Evolutionary conservation across 2,797 vertebrate genomes (phyloP).

Genomic region (Crossoptilon crossoptilon): DNA sequence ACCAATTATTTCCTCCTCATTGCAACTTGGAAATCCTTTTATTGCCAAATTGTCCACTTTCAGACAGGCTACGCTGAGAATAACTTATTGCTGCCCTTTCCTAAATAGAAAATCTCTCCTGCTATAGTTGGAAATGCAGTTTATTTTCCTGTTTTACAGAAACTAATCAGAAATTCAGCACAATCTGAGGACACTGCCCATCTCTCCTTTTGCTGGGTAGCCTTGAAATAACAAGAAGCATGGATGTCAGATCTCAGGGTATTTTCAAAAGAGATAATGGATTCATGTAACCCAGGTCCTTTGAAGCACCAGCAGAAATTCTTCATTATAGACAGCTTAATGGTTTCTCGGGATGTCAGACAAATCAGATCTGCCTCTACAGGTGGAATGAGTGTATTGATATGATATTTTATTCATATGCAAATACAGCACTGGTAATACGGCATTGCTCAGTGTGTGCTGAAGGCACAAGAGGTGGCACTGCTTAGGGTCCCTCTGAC

Average conservation of each 20-base stretch:
- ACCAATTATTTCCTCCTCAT: background rate
- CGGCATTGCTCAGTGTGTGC: background rate
- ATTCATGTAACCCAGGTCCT: background rate
- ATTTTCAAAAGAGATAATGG: background rate
- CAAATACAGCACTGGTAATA: background rate
- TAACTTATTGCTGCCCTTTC: background rate
- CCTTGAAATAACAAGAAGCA: background rate
- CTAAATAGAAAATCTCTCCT: background rate
- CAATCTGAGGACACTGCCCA: background rate
- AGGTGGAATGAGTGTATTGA: conserved; percentile 7
- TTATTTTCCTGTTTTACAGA: background rate
- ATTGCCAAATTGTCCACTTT: background rate
- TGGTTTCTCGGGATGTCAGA: background rate
- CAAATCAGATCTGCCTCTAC: conserved; percentile 10
- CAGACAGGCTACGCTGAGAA: background rate
- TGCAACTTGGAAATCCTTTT: background rate
- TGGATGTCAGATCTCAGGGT: background rate
- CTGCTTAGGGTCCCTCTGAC: background rate
- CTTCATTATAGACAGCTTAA: background rate
- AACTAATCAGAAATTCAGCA: background rate
- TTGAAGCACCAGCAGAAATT: background rate
- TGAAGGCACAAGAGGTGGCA: background rate
- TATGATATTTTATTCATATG: conserved; percentile 23
- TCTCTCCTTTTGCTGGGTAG: background rate
- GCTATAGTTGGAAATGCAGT: background rate